phyloP scores from a whole-genome alignment of 2,113 vertebrate species.

The Odontesthes bonariensis region DNA sequence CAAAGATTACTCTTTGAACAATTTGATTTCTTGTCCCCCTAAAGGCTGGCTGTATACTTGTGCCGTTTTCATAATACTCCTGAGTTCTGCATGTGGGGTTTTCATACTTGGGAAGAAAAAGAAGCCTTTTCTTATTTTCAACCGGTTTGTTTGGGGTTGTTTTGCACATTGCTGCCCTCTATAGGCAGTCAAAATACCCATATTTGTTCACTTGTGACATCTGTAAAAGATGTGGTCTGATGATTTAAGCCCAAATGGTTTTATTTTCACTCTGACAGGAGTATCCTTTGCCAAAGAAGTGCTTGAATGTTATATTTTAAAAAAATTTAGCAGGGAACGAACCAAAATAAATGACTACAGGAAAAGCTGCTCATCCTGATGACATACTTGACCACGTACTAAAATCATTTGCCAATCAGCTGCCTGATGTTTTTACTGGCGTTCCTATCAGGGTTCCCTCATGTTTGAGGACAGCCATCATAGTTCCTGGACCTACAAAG shows the following conservation, averaged over 20 bases:
- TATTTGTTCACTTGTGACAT: not conserved
- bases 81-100: not conserved
- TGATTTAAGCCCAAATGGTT: conserved; percentile 13
- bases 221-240: not conserved
- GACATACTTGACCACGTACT: not conserved
- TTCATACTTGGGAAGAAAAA: not conserved
- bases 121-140: not conserved
- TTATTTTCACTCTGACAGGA: not conserved
- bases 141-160: not conserved
- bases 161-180: not conserved
- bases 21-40: not conserved
- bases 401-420: not conserved
- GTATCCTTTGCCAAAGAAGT: no score
- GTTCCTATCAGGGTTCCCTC: not conserved
- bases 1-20: not conserved
- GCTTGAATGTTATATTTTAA: no score
- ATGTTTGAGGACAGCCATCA: no score
- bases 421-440: not conserved
- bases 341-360: not conserved
- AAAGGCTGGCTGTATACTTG: no score
- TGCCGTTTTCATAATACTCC: no score
- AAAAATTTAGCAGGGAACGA: no score
- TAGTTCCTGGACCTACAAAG: not conserved
- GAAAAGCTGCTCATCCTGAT: no score
- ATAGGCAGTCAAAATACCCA: not conserved